Percentiles rank a stretch among this genome's conserved stretches.
Evolutionary conservation across 1,140 invertebrate genomes (phyloP).

Genomic region (Drosophila yakuba): DNA sequence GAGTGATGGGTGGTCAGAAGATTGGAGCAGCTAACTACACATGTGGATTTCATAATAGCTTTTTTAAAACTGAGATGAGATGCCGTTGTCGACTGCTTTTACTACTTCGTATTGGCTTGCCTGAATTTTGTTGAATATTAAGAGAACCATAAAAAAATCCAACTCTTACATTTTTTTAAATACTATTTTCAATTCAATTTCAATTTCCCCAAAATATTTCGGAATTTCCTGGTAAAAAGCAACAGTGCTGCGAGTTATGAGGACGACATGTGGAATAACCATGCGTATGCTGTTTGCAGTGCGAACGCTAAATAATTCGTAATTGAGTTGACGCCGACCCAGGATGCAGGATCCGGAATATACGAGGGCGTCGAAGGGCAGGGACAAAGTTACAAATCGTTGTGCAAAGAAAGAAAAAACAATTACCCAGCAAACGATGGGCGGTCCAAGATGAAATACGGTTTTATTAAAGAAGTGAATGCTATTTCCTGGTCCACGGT

Average conservation of each 20-base stretch:
- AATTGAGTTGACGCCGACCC: slow-evolving; percentile 78
- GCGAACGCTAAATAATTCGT: slow-evolving; percentile 60
- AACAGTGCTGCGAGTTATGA: slow-evolving; percentile 4
- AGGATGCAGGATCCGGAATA: slow-evolving; percentile 50
- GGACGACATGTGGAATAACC: slow-evolving; percentile 49
- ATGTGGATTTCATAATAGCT: not conserved
- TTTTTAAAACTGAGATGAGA: not conserved
- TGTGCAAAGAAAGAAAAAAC: slow-evolving; percentile 66
- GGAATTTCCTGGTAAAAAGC: slow-evolving; percentile 60
- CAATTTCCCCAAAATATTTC: slow-evolving; percentile 69
- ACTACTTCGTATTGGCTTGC: not conserved
- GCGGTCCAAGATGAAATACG: slow-evolving; percentile 55
- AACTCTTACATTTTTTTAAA: slow-evolving; percentile 43
- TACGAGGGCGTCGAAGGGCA: not conserved
- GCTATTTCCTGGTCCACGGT: not conserved
- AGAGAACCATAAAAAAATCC: not conserved
- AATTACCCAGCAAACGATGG: slow-evolving; percentile 70
- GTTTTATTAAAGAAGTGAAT: slow-evolving; percentile 18
- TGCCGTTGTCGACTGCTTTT: not conserved
- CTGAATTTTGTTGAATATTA: too few species aligned
- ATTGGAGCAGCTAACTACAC: not conserved
- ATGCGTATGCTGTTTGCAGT: slow-evolving; percentile 46
- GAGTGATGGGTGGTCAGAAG: slow-evolving; percentile 13
- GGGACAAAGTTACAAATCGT: slow-evolving; percentile 40
- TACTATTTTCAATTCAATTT: slow-evolving; percentile 72